Evolutionary conservation across 2,113 vertebrate species (phyloP).

Genomic region (Thryonomys swinderianus): DNA sequence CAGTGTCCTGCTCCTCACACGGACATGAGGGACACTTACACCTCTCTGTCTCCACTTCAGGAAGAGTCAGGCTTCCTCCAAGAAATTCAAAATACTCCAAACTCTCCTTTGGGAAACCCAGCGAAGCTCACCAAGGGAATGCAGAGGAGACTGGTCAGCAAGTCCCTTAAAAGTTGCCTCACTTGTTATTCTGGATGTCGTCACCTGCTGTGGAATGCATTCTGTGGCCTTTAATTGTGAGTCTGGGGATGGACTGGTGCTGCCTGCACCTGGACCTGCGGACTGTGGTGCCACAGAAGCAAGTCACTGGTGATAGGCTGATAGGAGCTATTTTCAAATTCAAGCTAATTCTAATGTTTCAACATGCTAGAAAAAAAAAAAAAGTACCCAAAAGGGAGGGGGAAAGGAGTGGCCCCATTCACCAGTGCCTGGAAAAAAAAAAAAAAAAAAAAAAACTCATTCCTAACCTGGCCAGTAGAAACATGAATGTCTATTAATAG

Average conservation of each 20-base stretch:
- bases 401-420: conserved; percentile 30
- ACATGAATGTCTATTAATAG: conserved; percentile 74
- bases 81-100: conserved; percentile 49
- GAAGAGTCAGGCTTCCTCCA: conserved; percentile 60
- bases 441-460: not conserved
- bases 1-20: not conserved
- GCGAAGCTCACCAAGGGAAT: conserved; percentile 54
- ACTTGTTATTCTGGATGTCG: conserved; percentile 81
- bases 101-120: conserved; percentile 66
- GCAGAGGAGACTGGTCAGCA: conserved; percentile 79
- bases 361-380: conserved; percentile 50
- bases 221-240: conserved; percentile 66
- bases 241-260: conserved; percentile 54
- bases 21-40: not conserved
- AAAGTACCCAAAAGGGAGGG: not conserved
- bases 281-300: not conserved
- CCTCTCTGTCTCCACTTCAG: conserved; percentile 66
- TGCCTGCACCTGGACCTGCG: not conserved
- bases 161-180: conserved; percentile 70
- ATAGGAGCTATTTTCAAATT: conserved; percentile 36
- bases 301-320: not conserved
- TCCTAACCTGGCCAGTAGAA: conserved; percentile 72
- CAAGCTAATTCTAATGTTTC: conserved; percentile 66
- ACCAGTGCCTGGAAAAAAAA: not conserved
- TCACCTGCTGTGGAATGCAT: conserved; percentile 66